Evolutionary conservation across 2,888 invertebrate genomes (phyloP).

Genomic region (Brenthis hecate): DNA sequence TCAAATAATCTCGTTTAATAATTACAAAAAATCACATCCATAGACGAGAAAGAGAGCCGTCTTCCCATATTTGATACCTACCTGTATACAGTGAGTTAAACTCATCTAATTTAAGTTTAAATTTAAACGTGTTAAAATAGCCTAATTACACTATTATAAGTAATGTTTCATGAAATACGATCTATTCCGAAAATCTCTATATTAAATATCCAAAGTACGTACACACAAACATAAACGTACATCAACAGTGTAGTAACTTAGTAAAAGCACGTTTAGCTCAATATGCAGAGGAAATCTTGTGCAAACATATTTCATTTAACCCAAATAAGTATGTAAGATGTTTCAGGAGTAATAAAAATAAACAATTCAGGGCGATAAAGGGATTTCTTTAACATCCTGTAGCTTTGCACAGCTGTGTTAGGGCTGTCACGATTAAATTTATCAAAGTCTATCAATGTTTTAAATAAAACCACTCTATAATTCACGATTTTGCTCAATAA

Average conservation of each 20-base stretch:
- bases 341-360: conserved; percentile 28
- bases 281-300: not conserved
- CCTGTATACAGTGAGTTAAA: too few species aligned
- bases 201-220: not conserved
- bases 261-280: conserved; percentile 6
- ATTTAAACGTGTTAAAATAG: too few species aligned
- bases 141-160: too few species aligned
- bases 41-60: too few species aligned
- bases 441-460: not conserved
- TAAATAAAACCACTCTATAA: not conserved
- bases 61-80: too few species aligned
- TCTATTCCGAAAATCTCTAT: too few species aligned
- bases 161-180: too few species aligned
- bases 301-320: not conserved
- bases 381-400: conserved; percentile 47
- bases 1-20: too few species aligned
- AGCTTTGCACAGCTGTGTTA: conserved; percentile 36
- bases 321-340: conserved; percentile 19
- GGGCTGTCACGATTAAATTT: conserved; percentile 17
- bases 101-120: too few species aligned
- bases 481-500: not conserved
- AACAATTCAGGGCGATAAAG: conserved; percentile 44
- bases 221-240: not conserved
- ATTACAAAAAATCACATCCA: too few species aligned
- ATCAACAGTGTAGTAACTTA: not conserved